Base-by-base conservation (phyloP, 2,888 invertebrate species). In the Euclidia mi region DNA sequence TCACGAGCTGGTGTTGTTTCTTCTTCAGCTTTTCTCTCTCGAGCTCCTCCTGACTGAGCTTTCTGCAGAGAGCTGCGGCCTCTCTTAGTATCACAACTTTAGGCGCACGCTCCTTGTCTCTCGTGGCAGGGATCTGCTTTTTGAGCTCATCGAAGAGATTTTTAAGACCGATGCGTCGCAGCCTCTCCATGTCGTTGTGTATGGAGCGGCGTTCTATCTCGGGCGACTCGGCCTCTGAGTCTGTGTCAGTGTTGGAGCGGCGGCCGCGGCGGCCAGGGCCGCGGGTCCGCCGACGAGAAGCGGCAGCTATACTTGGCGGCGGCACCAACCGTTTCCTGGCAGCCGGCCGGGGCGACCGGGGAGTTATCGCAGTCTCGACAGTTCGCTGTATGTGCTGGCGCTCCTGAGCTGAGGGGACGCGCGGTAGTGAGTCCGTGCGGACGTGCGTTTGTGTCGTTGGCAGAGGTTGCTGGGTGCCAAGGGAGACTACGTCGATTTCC, bases 151-250 rank as follows among this genome's bases (percentile, higher is more conserved):
- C 98, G 88, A 98, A 98, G 34, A 97, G 96, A 84, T 97, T 97
- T 85, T 98, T 97, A 66, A 98, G 95, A 73, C 98, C 98, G 76
- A 98, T 97, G 69, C 99, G 96, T 69, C 99, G 95, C 85, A 97
- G 97, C 49, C 98, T 95, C 89, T 99, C 99, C 97, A 98, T 98
- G 85, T 98, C 97, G 89, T 99, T 99, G 94, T 99, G 99, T 79
- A 98, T 95, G 76, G 96, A 97, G 53, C 98, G 96, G 82, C 98
- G 98, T 79, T 97, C 97, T 65, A 96, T 95, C 45, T 96, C 96
- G 56, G 98, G 97, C 15, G 96, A 95, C 79, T 97, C 98, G 32
- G 88, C 86, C 71, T 94, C 90, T 0, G 93, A 89, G 87, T 87
- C 94, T 37, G 91, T 89, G 83, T 91, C 89, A 18, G 90, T 90